Evolutionary conservation across 2,888 invertebrate species (phyloP).

Genomic region (Standfussiana lucernea): DNA sequence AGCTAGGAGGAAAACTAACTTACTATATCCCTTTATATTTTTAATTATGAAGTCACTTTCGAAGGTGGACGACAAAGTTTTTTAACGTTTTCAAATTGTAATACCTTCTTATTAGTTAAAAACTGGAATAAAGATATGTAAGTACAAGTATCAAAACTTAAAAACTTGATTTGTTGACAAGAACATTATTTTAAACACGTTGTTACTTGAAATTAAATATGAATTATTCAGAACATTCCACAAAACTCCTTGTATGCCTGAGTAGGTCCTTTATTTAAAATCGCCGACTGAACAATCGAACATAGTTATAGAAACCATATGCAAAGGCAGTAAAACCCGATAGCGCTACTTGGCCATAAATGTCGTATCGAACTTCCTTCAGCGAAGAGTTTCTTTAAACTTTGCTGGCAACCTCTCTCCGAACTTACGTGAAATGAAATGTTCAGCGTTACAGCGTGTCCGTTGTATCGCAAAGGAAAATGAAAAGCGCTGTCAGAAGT

Average conservation of each 20-base stretch:
- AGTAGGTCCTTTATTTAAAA: background rate
- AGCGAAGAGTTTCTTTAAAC: conserved; percentile 54
- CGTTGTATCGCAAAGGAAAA: conserved; percentile 37
- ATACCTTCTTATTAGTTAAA: background rate
- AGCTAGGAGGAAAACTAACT: too few relatives aligned
- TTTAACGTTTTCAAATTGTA: too few relatives aligned
- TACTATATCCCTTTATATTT: too few relatives aligned
- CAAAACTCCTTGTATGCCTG: background rate
- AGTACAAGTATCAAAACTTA: background rate
- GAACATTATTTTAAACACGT: background rate
- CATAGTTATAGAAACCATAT: conserved; percentile 24
- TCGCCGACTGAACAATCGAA: background rate
- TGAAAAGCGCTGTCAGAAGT: conserved; percentile 33
- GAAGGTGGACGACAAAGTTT: too few relatives aligned
- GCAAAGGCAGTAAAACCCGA: conserved; percentile 42
- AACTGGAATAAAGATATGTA: background rate
- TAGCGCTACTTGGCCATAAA: conserved; percentile 41
- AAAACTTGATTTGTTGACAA: background rate
- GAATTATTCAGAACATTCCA: background rate
- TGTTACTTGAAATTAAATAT: background rate
- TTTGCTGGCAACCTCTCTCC: conserved; percentile 56
- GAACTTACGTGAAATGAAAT: conserved; percentile 48
- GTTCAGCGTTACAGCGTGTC: conserved; percentile 23
- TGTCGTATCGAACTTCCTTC: conserved; percentile 50
- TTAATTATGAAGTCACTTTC: too few relatives aligned